Evolutionary conservation across 2,797 vertebrate genomes (phyloP).

Genomic region (Hemitrygon akajei): DNA sequence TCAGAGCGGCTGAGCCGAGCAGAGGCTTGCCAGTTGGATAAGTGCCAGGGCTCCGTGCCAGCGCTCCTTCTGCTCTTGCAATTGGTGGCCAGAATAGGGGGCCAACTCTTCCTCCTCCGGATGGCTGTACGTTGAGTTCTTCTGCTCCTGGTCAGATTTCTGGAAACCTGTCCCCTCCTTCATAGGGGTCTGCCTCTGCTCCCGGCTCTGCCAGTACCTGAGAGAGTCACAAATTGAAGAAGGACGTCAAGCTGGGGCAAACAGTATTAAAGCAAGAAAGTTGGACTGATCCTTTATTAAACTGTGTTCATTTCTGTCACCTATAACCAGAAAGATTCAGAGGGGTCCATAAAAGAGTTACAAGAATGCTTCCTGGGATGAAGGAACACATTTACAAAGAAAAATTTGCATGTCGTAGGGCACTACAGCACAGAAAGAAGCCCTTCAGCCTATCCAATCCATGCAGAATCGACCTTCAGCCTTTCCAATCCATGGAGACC

Average conservation of each 20-base stretch:
- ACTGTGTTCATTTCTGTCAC: no score
- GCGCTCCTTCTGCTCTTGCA: constrained; percentile 30
- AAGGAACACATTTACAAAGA: no score
- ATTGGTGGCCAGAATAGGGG: neutral
- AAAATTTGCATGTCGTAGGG: no score
- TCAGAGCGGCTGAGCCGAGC: neutral
- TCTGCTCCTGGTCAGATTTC: neutral
- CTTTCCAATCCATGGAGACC: no score
- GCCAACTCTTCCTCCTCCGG: neutral
- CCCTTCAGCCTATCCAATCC: no score
- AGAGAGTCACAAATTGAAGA: neutral
- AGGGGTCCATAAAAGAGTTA: no score
- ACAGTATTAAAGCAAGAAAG: no score
- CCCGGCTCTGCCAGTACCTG: constrained; percentile 29
- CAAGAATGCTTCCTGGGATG: no score
- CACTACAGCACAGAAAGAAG: no score
- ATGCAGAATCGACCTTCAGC: no score
- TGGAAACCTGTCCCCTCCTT: neutral
- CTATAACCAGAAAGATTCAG: no score
- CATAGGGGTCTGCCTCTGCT: neutral
- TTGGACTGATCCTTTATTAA: no score
- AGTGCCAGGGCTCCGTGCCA: constrained; percentile 35
- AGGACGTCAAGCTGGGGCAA: neutral
- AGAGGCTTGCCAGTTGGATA: constrained; percentile 35
- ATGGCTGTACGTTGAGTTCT: neutral